Evolutionary conservation across 2,888 invertebrate genomes (phyloP).

Genomic region (Norana najaformis): DNA sequence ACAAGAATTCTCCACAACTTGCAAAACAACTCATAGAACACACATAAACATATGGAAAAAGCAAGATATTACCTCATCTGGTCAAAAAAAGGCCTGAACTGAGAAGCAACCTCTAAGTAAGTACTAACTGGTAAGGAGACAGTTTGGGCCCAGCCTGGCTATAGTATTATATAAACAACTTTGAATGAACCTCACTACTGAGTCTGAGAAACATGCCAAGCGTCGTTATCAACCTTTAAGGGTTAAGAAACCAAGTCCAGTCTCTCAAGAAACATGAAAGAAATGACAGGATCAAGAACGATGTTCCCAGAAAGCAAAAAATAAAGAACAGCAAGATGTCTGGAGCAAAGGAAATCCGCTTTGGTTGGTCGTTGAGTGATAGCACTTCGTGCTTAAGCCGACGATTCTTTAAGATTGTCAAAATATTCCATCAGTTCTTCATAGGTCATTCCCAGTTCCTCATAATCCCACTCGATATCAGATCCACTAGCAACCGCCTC

Average conservation of each 20-base stretch:
- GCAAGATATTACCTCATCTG: neutral
- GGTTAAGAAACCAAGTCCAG: neutral
- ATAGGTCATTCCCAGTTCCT: slow-evolving; percentile 76
- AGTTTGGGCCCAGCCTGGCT: neutral
- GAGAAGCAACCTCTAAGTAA: neutral
- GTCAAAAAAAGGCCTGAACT: neutral
- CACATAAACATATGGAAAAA: neutral
- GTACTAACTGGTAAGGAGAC: neutral
- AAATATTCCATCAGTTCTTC: slow-evolving; percentile 97
- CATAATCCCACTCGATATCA: slow-evolving; percentile 57
- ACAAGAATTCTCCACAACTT: neutral
- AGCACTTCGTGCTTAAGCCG: slow-evolving; percentile 58
- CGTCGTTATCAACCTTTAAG: neutral
- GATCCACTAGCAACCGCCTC: slow-evolving; percentile 34
- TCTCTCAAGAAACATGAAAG: neutral
- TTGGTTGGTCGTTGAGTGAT: slow-evolving; percentile 13
- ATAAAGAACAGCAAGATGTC: neutral
- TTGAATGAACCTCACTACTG: neutral
- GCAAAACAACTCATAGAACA: neutral
- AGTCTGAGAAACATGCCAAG: neutral
- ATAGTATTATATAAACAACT: slow-evolving; percentile 13
- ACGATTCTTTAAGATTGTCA: slow-evolving; percentile 89
- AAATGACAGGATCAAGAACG: neutral
- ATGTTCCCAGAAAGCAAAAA: neutral
- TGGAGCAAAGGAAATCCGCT: neutral